phyloP scores from a whole-genome alignment of 2,113 vertebrate genomes.

The Prunella himalayana region DNA sequence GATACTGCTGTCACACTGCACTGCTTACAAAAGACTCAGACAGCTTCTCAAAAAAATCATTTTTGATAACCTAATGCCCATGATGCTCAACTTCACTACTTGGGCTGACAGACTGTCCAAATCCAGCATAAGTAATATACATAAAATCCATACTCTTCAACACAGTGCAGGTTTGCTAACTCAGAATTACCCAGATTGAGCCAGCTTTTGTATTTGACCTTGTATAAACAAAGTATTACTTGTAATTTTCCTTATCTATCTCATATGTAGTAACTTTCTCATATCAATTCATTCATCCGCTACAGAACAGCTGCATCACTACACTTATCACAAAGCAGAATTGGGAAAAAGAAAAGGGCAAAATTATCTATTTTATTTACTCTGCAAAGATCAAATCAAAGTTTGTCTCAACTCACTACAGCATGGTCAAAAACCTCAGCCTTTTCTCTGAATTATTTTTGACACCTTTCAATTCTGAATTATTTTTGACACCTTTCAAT shows the following conservation, averaged over 20 bases:
- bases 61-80: neutral
- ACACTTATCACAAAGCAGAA: neutral
- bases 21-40: neutral
- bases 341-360: neutral
- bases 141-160: neutral
- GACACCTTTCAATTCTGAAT: neutral
- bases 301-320: neutral
- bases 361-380: neutral
- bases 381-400: neutral
- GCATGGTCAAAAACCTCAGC: neutral
- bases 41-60: neutral
- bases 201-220: neutral
- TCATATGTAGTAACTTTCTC: neutral
- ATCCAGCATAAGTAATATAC: neutral
- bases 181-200: neutral
- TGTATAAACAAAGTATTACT: neutral
- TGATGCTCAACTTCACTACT: neutral
- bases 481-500: neutral
- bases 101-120: neutral
- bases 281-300: neutral
- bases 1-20: neutral
- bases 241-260: neutral
- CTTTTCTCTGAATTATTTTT: neutral
- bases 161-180: neutral
- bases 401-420: neutral